Base-by-base conservation (phyloP, 2,797 vertebrate species). In the Myotis pilosus region DNA sequence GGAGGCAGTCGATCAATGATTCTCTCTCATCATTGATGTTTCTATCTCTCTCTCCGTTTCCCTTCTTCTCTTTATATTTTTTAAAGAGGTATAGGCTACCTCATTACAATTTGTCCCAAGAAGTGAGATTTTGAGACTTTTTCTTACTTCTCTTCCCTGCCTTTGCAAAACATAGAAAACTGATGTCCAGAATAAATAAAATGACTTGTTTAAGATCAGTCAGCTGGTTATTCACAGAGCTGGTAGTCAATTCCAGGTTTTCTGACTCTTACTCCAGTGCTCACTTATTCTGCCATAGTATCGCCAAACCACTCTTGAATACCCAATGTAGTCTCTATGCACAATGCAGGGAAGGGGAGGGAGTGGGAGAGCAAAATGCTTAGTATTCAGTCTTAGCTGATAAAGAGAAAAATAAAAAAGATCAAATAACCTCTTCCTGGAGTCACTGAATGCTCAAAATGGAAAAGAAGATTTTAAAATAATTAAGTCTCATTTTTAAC, bases 391-490 rank as follows among this genome's bases (percentile, higher is more conserved):
- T 82, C 55, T 72, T 71, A 83, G 49, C 33, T 57, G 36, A 78
- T 83, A 84, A 88, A 75, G 8, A 38, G 75, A 57, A 88, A 88
- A 69, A 62, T 49, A 11, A 36, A 86, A 82, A 47, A 57, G 10
- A 71, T 81, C 8, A 15, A 89, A 79, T 55, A 79, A 87, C 3
- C 51, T 89, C 8, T 51, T 60, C 33, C n/a, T 19, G 44, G 51
- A 93, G 91, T 76, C 84, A 89, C 36, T 47, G 9, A 89, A 69
- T 23, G 1, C 23, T 72, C n/a, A 76, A 94, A 92, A 83, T 41
- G 41, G 62, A 85, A 91, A 95, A 92, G 12, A 92, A 13, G 38
- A 87, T 25, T 82, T 92, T 81, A 47, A 92, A 92, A 91, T 87
- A 87, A 89, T 41, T 44, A 60, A 69, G 66, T 66, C 44, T 89